phyloP scores from a whole-genome alignment of 2,888 invertebrate genomes.

The Seira ritae region DNA sequence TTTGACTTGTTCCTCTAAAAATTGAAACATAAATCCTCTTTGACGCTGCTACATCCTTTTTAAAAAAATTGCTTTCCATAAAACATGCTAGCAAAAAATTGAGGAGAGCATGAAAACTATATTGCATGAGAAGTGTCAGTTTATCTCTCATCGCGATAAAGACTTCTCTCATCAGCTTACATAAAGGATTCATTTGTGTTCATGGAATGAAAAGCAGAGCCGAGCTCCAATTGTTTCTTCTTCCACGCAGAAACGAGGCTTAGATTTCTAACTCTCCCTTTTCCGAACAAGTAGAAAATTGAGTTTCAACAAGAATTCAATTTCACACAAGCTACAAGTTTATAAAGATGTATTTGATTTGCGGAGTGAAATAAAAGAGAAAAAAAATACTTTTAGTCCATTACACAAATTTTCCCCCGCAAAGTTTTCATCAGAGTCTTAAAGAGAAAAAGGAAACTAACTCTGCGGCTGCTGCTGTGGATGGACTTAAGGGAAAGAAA shows the following conservation, averaged over 20 bases:
- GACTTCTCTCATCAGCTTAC: constrained; percentile 2
- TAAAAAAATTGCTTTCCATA: neutral
- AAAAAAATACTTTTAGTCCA: neutral
- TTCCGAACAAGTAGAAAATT: neutral
- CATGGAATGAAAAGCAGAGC: no score
- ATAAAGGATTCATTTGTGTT: neutral
- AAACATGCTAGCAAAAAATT: neutral
- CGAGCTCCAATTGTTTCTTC: constrained; percentile 2
- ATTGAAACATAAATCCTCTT: neutral
- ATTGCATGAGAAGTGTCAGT: neutral
- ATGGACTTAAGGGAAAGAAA: no score
- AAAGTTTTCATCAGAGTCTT: neutral
- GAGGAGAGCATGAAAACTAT: neutral
- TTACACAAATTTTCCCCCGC: neutral
- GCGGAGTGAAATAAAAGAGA: neutral
- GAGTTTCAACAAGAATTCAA: neutral
- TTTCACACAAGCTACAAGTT: neutral
- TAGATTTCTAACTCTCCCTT: no score
- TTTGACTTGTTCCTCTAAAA: neutral
- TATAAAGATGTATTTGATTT: neutral
- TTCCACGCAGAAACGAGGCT: neutral
- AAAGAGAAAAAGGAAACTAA: no score
- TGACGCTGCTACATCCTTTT: neutral
- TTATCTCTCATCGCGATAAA: neutral
- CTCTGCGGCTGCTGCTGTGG: neutral